Percentiles rank a stretch among this genome's conserved stretches.
Evolutionary conservation across 2,888 invertebrate genomes (phyloP).

Genomic region (Drosophila neotestacea): DNA sequence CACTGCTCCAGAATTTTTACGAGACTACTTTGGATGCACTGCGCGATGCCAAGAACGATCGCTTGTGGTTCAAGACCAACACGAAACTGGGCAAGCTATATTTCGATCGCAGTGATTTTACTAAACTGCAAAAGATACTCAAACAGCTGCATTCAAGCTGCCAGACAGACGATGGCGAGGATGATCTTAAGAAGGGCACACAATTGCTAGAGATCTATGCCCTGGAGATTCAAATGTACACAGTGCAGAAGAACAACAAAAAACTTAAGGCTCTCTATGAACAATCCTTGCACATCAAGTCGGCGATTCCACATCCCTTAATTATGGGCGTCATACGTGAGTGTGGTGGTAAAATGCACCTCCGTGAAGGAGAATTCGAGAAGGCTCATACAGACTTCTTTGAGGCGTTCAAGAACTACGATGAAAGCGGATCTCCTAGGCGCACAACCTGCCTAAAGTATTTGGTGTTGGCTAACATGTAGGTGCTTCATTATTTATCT

Average conservation of each 20-base stretch:
- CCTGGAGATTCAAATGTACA: slow-evolving; percentile 99
- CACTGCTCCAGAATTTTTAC: slow-evolving; percentile 98
- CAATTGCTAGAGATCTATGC: slow-evolving; percentile 99
- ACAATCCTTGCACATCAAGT: slow-evolving; percentile 99
- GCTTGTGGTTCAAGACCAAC: slow-evolving; percentile 99
- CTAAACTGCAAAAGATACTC: slow-evolving; percentile 97
- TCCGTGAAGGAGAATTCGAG: slow-evolving; percentile 99
- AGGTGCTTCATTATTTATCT: slow-evolving; percentile 82
- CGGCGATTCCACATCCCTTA: slow-evolving; percentile 99
- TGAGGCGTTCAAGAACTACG: slow-evolving; percentile 99
- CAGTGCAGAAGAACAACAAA: slow-evolving; percentile 99
- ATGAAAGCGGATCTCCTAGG: slow-evolving; percentile 98
- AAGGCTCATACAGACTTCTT: slow-evolving; percentile 99
- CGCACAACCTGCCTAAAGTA: slow-evolving; percentile 99
- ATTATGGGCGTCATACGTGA: slow-evolving; percentile 99
- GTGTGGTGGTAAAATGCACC: slow-evolving; percentile 99
- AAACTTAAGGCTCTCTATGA: slow-evolving; percentile 98
- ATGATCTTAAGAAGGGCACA: slow-evolving; percentile 98
- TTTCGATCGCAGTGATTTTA: slow-evolving; percentile 97
- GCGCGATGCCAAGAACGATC: slow-evolving; percentile 99
- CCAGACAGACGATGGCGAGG: slow-evolving; percentile 99
- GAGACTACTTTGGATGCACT: slow-evolving; percentile 97
- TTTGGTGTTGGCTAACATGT: slow-evolving; percentile 99
- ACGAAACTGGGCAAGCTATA: slow-evolving; percentile 99
- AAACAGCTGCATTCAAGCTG: slow-evolving; percentile 99